Evolutionary conservation across 2,113 vertebrate species (phyloP), one percentile per base, ranked within the genome.

Genomic region (Tympanuchus pallidicinctus): DNA sequence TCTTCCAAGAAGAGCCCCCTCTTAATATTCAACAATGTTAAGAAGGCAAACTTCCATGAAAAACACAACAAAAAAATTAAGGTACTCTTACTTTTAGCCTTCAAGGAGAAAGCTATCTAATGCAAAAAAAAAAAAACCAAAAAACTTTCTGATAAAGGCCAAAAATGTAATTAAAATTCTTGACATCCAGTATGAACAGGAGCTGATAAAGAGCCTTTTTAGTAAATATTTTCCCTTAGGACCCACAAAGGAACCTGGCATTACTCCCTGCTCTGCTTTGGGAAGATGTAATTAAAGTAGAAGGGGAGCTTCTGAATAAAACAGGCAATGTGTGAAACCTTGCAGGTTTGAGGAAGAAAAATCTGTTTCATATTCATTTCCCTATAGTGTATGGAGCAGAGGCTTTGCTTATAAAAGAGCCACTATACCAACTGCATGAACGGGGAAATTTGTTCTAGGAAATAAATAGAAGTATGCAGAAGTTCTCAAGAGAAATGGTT

Each of bases 101-200:
- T 79, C 40, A 83, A 89, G 57, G 73, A 38, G 11, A 60, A 82
- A 75, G 48, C 69, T 84, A 79, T 24, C 45, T 74, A 61, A 81
- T 50, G 20, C 47, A 89, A 57, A 86, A 50, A 79, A 56, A 86
- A 50, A 79, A 57, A 56, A 52, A 10, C 4, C 15, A 54, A 52
- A 52, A 52, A 52, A 50, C 38, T 90, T 91, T 80, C 60, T 88
- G 72, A 64, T 84, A 88, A 80, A 91, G 86, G 54, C 80, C 48
- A 82, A 81, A 91, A 65, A 54, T 47, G 69, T 84, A 82, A 94
- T 95, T 94, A 82, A 88, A 90, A 82, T 94, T 91, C 34, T 76
- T 93, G 76, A 42, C 48, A 89, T 87, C 40, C 36, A 72, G n/a
- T 89, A 63, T 73, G 45, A 95, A 22, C 36, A 73, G 59, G 70